phyloP scores from a whole-genome alignment of 1,140 invertebrate species.

The Antheraea pernyi region DNA sequence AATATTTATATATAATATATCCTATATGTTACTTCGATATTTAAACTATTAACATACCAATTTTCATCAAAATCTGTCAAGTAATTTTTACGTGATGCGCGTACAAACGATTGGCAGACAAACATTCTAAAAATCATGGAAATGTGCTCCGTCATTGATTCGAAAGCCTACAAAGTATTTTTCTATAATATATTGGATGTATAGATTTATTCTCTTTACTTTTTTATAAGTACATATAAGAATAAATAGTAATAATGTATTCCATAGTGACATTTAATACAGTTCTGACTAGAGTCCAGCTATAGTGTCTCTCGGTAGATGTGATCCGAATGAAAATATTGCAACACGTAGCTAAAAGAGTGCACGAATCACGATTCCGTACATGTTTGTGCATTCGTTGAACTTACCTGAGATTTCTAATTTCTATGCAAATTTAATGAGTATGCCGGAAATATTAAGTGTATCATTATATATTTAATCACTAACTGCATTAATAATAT shows the following conservation, averaged over 20 bases:
- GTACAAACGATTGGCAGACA: no score
- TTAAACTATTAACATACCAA: no score
- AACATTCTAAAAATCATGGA: no score
- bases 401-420: background rate
- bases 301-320: background rate
- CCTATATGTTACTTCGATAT: no score
- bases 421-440: background rate
- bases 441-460: no score
- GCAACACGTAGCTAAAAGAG: background rate
- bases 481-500: background rate
- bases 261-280: background rate
- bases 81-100: no score
- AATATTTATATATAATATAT: no score
- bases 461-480: no score
- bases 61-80: no score
- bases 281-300: background rate
- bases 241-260: background rate
- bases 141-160: no score
- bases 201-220: background rate
- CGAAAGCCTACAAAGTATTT: no score
- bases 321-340: background rate
- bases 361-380: background rate
- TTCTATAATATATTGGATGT: no score
- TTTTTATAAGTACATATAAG: background rate
- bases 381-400: background rate